A percentile compares a stretch with the other conserved stretches of the same genome.
phyloP scores from a whole-genome alignment of 2,888 invertebrate genomes.

The Trissolcus japonicus region DNA sequence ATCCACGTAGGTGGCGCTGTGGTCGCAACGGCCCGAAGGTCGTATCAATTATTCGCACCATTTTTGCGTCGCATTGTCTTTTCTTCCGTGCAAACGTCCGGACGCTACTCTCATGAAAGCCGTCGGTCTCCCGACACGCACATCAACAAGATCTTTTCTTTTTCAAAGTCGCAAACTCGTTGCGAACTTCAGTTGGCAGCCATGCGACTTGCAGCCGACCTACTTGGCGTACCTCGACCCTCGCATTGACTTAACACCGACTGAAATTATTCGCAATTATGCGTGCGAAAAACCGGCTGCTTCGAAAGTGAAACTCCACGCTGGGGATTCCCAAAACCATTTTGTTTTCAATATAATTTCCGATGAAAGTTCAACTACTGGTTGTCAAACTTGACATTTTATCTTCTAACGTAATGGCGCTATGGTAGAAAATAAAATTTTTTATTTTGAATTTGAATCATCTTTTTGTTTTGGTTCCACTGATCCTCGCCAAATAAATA shows the following conservation, averaged over 20 bases:
- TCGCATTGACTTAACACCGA: constrained; percentile 72
- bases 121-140: neutral
- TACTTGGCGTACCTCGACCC: constrained; percentile 76
- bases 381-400: too few species aligned
- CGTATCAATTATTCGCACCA: neutral
- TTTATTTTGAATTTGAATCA: too few species aligned
- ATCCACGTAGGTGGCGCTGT: neutral
- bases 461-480: too few species aligned
- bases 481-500: too few species aligned
- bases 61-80: neutral
- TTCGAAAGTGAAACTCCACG: neutral
- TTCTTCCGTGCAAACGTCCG: neutral
- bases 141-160: too few species aligned
- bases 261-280: constrained; percentile 70
- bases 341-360: neutral
- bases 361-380: neutral
- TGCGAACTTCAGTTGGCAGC: constrained; percentile 67
- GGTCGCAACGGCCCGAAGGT: neutral
- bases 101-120: constrained; percentile 6
- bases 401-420: too few species aligned
- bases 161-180: constrained; percentile 34
- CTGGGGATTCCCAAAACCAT: too few species aligned
- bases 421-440: too few species aligned
- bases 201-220: constrained; percentile 72
- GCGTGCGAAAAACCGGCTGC: neutral